Base-by-base conservation (phyloP, 1,140 invertebrate genomes). In the Lethocerus indicus region DNA sequence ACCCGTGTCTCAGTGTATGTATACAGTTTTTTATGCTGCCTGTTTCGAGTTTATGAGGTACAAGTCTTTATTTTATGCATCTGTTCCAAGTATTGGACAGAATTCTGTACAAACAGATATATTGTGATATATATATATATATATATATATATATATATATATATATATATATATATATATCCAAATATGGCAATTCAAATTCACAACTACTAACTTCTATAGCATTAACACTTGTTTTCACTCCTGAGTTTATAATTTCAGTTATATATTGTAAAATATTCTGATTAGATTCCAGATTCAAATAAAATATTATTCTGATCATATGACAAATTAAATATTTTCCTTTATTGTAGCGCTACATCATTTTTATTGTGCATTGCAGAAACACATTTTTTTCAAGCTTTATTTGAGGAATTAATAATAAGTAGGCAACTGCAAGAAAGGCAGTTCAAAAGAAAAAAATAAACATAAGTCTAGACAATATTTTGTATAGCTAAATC, bases 1-100 rank as follows among this genome's bases (percentile, higher is more conserved):
- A 28, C 13, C 25, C 48, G 18, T 57, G 56, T 28, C 20, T 57
- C 25, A 53, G 55, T 51, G 56, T 57, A 50, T 47, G 14, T 12
- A 21, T n/a, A 16, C 3, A 42, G 2, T 24, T 2, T 23, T 16
- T 36, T 36, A 3, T 42, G 14, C 4, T 12, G 14, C 14, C n/a
- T 14, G 18, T 4, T 42, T 4, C 24, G 6, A 24, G 23, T 23
- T 24, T 1, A n/a, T 41, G 39, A 20, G 9, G 20, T 41, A 9
- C 9, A 9, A 20, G 7, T 9, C 7, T 20, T 7, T 41, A 20
- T 9, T 9, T 41, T 9, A 13, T n/a, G 7, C 7, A 20, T n/a
- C 29, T 41, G 7, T 41, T 41, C 16, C 20, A 41, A n/a, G n/a
- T 32, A 32, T 32, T 41, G 20, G 16, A 41, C 16, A 41, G 12